Evolutionary conservation across 2,888 invertebrate species (phyloP), one percentile per base, ranked within the genome.

Genomic region (Margaritifera margaritifera): DNA sequence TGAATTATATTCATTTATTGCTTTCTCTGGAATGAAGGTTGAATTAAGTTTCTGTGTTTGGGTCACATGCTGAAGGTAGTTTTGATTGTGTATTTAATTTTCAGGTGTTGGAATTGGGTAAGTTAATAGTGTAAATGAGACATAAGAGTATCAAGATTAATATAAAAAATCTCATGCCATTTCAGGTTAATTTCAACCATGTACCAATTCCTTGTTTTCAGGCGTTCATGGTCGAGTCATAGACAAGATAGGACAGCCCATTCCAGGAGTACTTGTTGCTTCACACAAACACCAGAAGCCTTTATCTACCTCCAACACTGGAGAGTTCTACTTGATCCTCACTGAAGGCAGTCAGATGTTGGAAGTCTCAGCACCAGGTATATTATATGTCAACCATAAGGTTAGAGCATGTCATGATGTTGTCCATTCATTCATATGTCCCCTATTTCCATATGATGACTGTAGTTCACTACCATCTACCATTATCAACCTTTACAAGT

Each of bases 291-390:
- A 82, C 62, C 62, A 72, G 8, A 70, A 78, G 31, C 53, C 62
- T 11, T 73, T 73, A 20, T 62, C 66, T 24, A 68, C 77, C 51
- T 69, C 77, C 15, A 63, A 64, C 0, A 69, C 72, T 42, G 84
- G 84, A 70, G 76, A 72, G 51, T 86, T 84, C 78, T 83, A 80
- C 72, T 69, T 75, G 25, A 69, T 84, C 22, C 72, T 85, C 55
- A 80, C 83, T 19, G 74, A 80, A 55, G 87, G 87, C 15, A 63
- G 72, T 62, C 84, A 87, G 71, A 78, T 78, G 6, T 64, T 87
- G 25, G 80, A 80, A 31, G 75, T 82, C 20, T 78, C 82, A 66
- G 83, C 86, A 42, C 75, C 79, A 74, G 87, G 87, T 87, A 72
- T 63, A 64, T 31, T 24, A 51, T 60, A 54, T 27, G 19, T 50